A percentile compares a stretch with the other conserved stretches of the same genome.
phyloP scores from a whole-genome alignment of 1,140 invertebrate genomes.

The Solenopsis fugax region DNA sequence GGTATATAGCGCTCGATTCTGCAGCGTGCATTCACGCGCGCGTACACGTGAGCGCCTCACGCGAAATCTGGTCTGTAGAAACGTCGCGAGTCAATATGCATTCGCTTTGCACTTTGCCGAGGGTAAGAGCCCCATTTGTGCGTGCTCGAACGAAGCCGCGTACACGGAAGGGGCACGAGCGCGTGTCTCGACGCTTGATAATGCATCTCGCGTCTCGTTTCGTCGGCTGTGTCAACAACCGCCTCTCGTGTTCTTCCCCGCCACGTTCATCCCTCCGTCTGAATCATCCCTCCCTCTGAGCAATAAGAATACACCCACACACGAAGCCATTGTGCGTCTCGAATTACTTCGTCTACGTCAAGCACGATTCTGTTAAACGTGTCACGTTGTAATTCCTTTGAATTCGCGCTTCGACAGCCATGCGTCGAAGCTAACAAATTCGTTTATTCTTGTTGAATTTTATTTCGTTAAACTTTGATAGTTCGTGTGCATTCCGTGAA shows the following conservation, averaged over 20 bases:
- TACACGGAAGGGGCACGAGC: not conserved
- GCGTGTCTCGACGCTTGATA: constrained; percentile 42
- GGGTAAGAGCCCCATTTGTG: constrained; percentile 53
- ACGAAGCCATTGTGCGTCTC: constrained; percentile 19
- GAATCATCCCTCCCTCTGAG: constrained; percentile 43
- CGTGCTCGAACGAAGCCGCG: constrained; percentile 33
- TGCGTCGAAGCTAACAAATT: not conserved
- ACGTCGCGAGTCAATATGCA: constrained; percentile 53
- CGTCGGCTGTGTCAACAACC: constrained; percentile 44
- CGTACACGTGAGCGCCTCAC: not conserved
- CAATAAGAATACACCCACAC: constrained; percentile 44
- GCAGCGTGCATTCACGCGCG: not conserved
- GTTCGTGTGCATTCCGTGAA: not conserved
- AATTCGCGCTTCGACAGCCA: not conserved
- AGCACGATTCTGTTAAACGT: constrained; percentile 16
- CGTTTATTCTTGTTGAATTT: not conserved
- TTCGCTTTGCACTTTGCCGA: constrained; percentile 47
- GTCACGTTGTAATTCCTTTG: not conserved
- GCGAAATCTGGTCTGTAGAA: constrained; percentile 47
- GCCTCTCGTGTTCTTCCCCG: constrained; percentile 3
- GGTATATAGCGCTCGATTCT: constrained; percentile 4
- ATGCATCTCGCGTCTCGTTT: constrained; percentile 56
- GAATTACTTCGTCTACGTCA: constrained; percentile 17
- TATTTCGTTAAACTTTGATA: not conserved
- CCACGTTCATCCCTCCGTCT: not conserved